Base-by-base conservation (phyloP, 2,888 invertebrate genomes). In the Hydraecia micacea region DNA sequence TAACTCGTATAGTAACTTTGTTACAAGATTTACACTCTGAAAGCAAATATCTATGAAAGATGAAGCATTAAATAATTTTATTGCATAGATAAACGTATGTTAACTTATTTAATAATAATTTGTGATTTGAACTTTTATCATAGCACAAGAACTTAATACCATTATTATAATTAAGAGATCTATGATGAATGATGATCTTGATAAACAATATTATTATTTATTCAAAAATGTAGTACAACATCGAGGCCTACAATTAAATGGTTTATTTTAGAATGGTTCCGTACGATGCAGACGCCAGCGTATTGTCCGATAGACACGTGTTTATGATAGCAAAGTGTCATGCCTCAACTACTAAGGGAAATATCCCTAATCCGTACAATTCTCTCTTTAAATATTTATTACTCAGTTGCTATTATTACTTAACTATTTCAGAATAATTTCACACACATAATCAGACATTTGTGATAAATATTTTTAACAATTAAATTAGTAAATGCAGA, bases 401-500 rank as follows among this genome's bases (percentile, higher is more conserved):
- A 81, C 69, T 68, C 86, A 73, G n/a, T 79, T 62, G 73, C 70
- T 79, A 84, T 63, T 76, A 70, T 73, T 69, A 83, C 80, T 70
- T 78, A 81, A 80, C 62, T 79, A 82, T 80, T 77, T 81, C 79
- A 83, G 81, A 85, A 80, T 76, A 68, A 84, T 75, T 81, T 75
- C 80, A 81, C 81, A 83, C 80, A 84, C 73, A 81, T 81, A 82
- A 82, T 83, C 77, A 82, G 78, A 82, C 75, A 84, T 87, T 87
- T 90, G 88, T 88, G 86, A 88, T 83, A 71, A 85, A 75, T 79
- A 88, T 85, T 89, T 86, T 83, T 89, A 89, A 91, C 87, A 90
- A 87, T 87, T 87, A 92, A 89, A 90, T 83, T 90, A 92, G 86
- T 93, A 93, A 93, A 93, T 93, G 93, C 93, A 92, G 77, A 88